Percentiles rank a stretch among this genome's conserved stretches.
These are phyloP conservation scores for Drosophila ficusphila DNA, from an alignment of 1,140 invertebrate species.

Conservation along the genomic window DNA sequence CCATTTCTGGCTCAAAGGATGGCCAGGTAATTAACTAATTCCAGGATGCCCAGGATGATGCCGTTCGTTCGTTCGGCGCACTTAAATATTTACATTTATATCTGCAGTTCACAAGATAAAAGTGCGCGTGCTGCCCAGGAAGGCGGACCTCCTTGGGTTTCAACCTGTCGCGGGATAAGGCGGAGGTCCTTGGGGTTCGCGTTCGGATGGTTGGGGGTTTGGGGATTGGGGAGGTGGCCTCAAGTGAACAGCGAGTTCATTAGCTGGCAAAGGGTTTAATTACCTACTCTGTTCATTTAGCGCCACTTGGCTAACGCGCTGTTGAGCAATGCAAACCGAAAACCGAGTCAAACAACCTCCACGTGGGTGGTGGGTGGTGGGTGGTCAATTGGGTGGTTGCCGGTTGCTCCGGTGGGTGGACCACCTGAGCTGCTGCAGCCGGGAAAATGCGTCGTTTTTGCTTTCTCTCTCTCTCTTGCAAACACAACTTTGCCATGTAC, in stretches of 20 bases:
- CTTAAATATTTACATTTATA: constrained; percentile 72
- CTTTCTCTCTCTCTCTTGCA: constrained; percentile 23
- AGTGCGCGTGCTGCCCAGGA: constrained; percentile 54
- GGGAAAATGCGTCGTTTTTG: constrained; percentile 27
- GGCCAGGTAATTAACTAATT: constrained; percentile 18
- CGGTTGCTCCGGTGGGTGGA: background rate
- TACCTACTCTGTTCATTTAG: constrained; percentile 84
- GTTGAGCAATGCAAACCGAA: constrained; percentile 82
- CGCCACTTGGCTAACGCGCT: constrained; percentile 83
- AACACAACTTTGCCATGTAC: constrained; percentile 70
- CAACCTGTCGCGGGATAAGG: background rate
- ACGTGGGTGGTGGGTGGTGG: background rate
- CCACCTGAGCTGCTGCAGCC: constrained; percentile 32
- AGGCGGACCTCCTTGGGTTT: background rate
- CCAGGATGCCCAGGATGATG: constrained; percentile 15
- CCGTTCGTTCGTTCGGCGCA: constrained; percentile 25
- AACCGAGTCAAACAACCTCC: constrained; percentile 56
- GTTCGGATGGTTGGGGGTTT: background rate
- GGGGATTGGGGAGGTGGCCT: background rate
- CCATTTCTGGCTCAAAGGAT: constrained; percentile 9
- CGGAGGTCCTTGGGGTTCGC: too few relatives aligned
- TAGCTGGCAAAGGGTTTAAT: constrained; percentile 84
- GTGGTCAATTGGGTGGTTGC: background rate
- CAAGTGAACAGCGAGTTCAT: constrained; percentile 68
- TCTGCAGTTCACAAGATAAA: constrained; percentile 71